Base-by-base conservation (phyloP, 2,888 invertebrate species). In the Leucophenga montana region DNA sequence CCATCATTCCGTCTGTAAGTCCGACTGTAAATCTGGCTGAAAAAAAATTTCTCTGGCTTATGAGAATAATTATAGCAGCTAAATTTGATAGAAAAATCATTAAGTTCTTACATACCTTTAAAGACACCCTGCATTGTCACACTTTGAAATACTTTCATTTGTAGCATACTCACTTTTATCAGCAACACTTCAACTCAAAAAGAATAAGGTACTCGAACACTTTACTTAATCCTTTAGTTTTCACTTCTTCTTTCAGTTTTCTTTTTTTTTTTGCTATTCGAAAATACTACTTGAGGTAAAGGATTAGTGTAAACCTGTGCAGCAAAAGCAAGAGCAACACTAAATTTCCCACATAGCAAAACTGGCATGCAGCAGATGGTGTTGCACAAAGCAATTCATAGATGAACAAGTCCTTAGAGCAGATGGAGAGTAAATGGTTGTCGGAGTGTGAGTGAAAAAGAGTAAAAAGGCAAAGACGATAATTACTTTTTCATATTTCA, bases 401-500 rank as follows among this genome's bases (percentile, higher is more conserved):
- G 39, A 39, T 39, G 39, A 5, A 39, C 39, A 39, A 39, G 39
- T 39, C 9, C 39, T 39, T 39, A 39, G 39, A 39, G 9, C 39
- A 39, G 39, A 39, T 39, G 39, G 39, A 56, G 20, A 54, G 16
- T 9, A 56, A 54, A 13, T 54, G 13, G 13, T 13, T 13, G 11
- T 20, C 64, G 9, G 33, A 53, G 33, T 33, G 14, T 5, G 14
- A 59, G 33, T 48, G 65, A 54, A 44, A 27, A 62, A 64, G 68
- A 77, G 77, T 73, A 76, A 18, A 69, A 67, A 13, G 44, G 14
- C 56, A 44, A 71, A 73, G 22, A 70, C 73, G 74, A 72, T 75
- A 72, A 80, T 78, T 71, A 71, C 53, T 76, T 76, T 76, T 74
- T 73, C 67, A 75, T 77, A 78, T 76, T 79, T 79, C 78, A 77